Conservation (phyloP, 2,113 vertebrate species). For the Oplegnathus fasciatus region DNA sequence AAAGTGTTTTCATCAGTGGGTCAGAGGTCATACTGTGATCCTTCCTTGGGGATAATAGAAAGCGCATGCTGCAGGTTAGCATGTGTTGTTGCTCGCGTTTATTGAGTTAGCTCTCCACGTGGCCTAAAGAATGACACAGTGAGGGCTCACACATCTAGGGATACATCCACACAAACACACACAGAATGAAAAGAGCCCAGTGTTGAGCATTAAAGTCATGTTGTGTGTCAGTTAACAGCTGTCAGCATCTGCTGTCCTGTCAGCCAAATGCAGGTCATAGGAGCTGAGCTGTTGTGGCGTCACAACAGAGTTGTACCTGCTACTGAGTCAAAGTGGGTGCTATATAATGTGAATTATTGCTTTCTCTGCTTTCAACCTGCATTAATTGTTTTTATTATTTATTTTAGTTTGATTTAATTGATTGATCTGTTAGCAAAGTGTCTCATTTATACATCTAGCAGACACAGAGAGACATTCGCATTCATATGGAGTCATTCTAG, state of each 20-base stretch:
- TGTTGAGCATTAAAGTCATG: neutral
- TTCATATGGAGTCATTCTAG: neutral
- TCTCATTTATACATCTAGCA: too few relatives aligned
- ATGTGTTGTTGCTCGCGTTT: conserved; percentile 36
- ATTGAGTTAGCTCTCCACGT: conserved; percentile 60
- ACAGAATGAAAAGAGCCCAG: neutral
- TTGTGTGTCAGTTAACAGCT: conserved; percentile 31
- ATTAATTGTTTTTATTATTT: neutral
- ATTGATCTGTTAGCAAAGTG: neutral
- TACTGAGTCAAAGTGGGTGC: too few relatives aligned
- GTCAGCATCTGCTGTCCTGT: conserved; percentile 50
- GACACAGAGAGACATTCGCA: neutral
- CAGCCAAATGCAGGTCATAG: conserved; percentile 21
- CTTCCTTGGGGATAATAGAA: conserved; percentile 51
- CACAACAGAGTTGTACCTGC: neutral
- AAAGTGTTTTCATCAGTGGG: conserved; percentile 2
- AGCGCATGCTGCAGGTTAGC: conserved; percentile 59
- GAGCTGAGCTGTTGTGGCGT: conserved; percentile 9
- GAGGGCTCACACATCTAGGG: neutral
- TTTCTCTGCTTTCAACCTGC: neutral
- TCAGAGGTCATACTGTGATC: conserved; percentile 7
- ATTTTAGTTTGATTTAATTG: neutral
- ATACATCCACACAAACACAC: conserved; percentile 2
- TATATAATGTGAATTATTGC: neutral
- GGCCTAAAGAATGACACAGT: conserved; percentile 26